Percentiles rank a stretch among this genome's conserved stretches.
phyloP scores from a whole-genome alignment of 37 sponge, comb jelly and placozoan species.

The Aplysina aerophoba region DNA sequence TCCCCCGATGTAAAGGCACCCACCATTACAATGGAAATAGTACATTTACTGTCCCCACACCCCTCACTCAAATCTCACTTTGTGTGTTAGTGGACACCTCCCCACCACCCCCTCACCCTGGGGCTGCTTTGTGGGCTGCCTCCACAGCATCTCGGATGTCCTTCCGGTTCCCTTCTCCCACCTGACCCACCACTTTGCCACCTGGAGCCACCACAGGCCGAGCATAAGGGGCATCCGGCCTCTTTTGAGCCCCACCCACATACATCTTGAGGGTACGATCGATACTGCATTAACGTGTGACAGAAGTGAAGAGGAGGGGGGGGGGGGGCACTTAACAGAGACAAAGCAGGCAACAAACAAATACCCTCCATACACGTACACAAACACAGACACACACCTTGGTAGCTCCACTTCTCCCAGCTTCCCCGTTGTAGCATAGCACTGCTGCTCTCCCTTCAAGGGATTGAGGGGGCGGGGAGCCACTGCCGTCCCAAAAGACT shows the following conservation, averaged over 20 bases:
- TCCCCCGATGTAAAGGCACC: too few species aligned
- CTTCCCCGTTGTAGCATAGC: constrained; percentile 58
- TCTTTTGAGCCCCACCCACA: constrained; percentile 91
- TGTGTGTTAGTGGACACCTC: not conserved
- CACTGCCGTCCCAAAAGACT: constrained; percentile 76
- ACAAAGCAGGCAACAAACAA: not conserved
- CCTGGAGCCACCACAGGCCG: constrained; percentile 66
- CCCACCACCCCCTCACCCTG: constrained; percentile 73
- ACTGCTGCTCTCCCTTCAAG: constrained; percentile 58
- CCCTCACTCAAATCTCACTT: too few species aligned
- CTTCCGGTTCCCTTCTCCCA: constrained; percentile 96
- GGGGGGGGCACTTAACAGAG: not conserved
- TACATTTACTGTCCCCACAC: too few species aligned
- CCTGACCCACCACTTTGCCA: constrained; percentile 84
- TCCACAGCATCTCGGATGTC: constrained; percentile 98
- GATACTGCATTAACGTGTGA: constrained; percentile 52
- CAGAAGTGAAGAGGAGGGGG: not conserved
- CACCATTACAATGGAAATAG: too few species aligned
- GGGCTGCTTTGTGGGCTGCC: constrained; percentile 93
- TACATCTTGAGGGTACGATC: constrained; percentile 96
- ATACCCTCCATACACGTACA: not conserved
- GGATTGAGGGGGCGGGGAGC: constrained; percentile 93
- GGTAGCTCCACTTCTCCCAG: constrained; percentile 62
- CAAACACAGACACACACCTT: constrained; percentile 44
- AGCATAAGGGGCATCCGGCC: constrained; percentile 92